Evolutionary conservation across 2,888 invertebrate species (phyloP), one percentile per base, ranked within the genome.

Genomic region (Pheosia gnoma): DNA sequence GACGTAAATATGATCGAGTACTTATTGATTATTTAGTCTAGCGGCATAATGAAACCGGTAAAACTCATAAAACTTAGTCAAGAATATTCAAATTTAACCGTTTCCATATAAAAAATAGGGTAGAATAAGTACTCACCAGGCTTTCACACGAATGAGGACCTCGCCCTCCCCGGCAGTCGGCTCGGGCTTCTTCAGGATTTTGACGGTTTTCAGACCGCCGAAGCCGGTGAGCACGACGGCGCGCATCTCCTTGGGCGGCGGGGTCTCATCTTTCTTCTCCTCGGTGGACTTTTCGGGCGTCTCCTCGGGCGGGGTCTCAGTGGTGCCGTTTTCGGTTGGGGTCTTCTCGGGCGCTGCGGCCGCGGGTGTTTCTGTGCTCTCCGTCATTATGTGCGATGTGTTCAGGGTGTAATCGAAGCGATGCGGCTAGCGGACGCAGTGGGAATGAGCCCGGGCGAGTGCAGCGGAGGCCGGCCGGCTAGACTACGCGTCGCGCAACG

Each of bases 121-220:
- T 56, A 64, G 63, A 67, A 25, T 25, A 25, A 25, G 66, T 67
- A 95, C 97, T 96, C 83, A 98, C 98, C 97, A 97, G 81, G 97
- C 97, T 89, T 96, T 97, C 62, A 97, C 97, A 74, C 97, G 94
- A 82, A 98, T 96, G 65, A 97, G 94, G 68, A 98, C 96, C 88
- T 98, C 96, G 77, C 96, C 96, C 84, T 96, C 96, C 75, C 91
- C 94, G 61, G 95, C 85, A 74, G 95, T 90, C 52, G 97, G 96
- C 85, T 97, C 97, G 39, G 97, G 96, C 84, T 96, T 96, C 89
- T 96, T 97, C 81, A 96, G 94, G 73, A 97, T 96, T 93, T 97
- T 97, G 77, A 98, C 96, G 84, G 96, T 96, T 89, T 97, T 97
- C 68, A 97, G 94, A 54, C 97, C 97, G 52, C 98, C 98, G 90